Base-by-base conservation (phyloP, 2,113 vertebrate species). In the Gila orcuttii region DNA sequence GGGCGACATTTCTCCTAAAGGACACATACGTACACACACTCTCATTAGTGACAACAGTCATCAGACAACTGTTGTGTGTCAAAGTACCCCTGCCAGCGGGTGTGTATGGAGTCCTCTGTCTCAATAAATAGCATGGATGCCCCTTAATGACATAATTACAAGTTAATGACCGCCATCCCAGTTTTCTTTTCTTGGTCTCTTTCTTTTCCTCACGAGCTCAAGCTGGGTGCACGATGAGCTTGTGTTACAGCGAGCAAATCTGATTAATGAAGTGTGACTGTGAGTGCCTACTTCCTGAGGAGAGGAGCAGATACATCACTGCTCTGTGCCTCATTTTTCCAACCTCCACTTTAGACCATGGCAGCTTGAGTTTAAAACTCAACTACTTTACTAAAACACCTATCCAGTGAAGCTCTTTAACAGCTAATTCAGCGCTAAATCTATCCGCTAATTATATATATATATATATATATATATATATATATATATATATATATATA, bases 1-100 rank as follows among this genome's bases (percentile, higher is more conserved):
- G 92, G 94, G n/a, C 87, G 87, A 86, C 96, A 98, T 75, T 88
- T 92, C 87, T 89, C 91, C 92, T 94, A 92, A 68, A 95, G 21
- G 57, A 83, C 42, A 78, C 57, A 84, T 31, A 62, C 42, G 25
- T 52, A 68, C 10, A 52, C 55, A 83, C 25, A 57, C n/a, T 12
- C 79, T 90, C 87, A 87, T 87, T 85, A 84, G 55, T 89, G 83
- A 87, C 85, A 87, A 60, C 64, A 83, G 81, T 85, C 78, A 87
- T 79, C 83, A 87, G 69, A 83, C 60, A 68, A 85, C 81, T 78
- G 79, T 80, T 83, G 83, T 74, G 82, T 87, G 79, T 75, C 69
- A 79, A 79, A 77, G 55, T 59, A 76, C 25, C 28, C 45, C 66
- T 79, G 50, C 55, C 79, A 66, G 85, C 64, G 55, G 75, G 52